A percentile compares a stretch with the other conserved stretches of the same genome.
phyloP scores from a whole-genome alignment of 2,113 vertebrate genomes.

The Siniperca knerii region DNA sequence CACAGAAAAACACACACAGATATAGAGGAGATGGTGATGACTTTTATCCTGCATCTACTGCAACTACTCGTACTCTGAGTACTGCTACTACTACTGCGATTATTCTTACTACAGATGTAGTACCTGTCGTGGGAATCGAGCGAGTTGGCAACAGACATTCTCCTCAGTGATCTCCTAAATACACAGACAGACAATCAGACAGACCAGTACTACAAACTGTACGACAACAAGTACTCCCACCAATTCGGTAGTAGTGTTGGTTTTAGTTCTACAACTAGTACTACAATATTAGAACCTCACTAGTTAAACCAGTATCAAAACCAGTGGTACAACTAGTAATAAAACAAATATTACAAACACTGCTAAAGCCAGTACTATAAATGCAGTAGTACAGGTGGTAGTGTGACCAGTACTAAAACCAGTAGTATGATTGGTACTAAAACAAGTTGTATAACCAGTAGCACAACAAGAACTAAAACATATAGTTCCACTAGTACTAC shows the following conservation, averaged over 20 bases:
- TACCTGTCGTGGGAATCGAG: conserved; percentile 87
- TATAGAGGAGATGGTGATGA: neutral
- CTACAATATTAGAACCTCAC: neutral
- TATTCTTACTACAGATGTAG: neutral
- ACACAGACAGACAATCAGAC: conserved; percentile 30
- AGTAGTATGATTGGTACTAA: no score
- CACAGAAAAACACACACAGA: conserved; percentile 24
- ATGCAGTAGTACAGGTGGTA: no score
- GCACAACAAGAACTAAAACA: no score
- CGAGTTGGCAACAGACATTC: conserved; percentile 86
- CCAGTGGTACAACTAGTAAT: neutral
- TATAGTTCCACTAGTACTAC: no score
- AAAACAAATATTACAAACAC: no score
- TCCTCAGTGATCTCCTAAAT: conserved; percentile 87
- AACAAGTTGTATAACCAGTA: no score
- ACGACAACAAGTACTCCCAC: neutral
- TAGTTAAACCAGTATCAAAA: neutral
- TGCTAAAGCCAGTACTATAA: no score
- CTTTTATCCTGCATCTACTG: neutral
- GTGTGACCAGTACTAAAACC: neutral
- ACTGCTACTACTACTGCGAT: neutral
- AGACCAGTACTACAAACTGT: neutral
- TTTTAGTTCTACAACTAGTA: neutral
- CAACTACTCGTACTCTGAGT: neutral
- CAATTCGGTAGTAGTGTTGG: neutral